These are phyloP conservation scores for Campodea augens DNA, from an alignment of 1,140 invertebrate species.

Conservation along the genomic window DNA sequence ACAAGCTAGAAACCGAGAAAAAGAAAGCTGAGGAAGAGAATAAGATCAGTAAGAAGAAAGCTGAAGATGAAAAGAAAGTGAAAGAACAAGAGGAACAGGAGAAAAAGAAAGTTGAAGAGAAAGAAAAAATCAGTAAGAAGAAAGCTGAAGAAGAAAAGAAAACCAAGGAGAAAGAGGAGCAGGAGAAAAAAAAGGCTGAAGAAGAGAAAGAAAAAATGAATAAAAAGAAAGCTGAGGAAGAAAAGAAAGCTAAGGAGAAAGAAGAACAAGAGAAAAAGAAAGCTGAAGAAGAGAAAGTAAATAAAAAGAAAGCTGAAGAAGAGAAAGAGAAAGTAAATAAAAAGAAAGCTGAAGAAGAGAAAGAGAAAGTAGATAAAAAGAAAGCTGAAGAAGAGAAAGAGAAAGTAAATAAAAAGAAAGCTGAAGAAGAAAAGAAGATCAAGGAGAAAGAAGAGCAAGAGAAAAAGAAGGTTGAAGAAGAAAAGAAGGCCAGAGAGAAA, in stretches of 20 bases:
- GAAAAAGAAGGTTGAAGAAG: not conserved
- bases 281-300: slow-evolving; percentile 7
- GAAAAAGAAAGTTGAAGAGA: slow-evolving; percentile 8
- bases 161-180: slow-evolving; percentile 4
- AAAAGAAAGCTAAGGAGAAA: slow-evolving; percentile 12
- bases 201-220: slow-evolving; percentile 7
- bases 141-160: slow-evolving; percentile 1
- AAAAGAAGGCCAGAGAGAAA: slow-evolving; percentile 7
- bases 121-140: slow-evolving; percentile 5
- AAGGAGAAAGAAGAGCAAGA: slow-evolving; percentile 3
- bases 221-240: not conserved
- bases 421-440: slow-evolving; percentile 3
- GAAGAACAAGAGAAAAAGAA: slow-evolving; percentile 10
- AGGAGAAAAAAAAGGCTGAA: slow-evolving; percentile 5
- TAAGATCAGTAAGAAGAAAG: slow-evolving; percentile 6
- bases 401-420: not conserved
- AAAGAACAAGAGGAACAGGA: slow-evolving; percentile 1
- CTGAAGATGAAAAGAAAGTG: slow-evolving; percentile 4
- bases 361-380: slow-evolving; percentile 5
- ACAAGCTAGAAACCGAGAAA: slow-evolving; percentile 1
- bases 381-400: slow-evolving; percentile 2
- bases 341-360: slow-evolving; percentile 5
- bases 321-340: slow-evolving; percentile 6
- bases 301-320: slow-evolving; percentile 6
- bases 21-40: slow-evolving; percentile 9